Percentiles rank a stretch among this genome's conserved stretches.
These are phyloP conservation scores for Horisme vitalbata DNA, from an alignment of 2,888 invertebrate species.

Conservation along the genomic window DNA sequence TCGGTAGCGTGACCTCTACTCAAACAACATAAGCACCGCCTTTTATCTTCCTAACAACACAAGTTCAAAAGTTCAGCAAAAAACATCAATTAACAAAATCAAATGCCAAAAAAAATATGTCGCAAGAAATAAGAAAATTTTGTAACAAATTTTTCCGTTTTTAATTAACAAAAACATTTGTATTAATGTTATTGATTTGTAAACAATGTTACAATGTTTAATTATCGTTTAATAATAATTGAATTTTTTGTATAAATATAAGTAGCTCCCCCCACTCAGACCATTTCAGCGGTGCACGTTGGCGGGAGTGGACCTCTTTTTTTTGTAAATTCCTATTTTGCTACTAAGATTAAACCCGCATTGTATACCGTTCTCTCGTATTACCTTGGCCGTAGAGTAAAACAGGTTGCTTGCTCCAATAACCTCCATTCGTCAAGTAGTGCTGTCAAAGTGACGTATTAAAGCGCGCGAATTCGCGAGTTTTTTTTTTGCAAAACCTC, in stretches of 20 bases:
- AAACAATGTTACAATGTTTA: constrained; percentile 14
- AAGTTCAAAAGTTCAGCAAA: constrained; percentile 25
- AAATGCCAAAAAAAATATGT: constrained; percentile 22
- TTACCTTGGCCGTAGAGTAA: constrained; percentile 62
- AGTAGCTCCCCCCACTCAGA: constrained; percentile 24
- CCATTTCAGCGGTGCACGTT: constrained; percentile 40
- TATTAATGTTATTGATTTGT: constrained; percentile 26
- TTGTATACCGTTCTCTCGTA: constrained; percentile 43
- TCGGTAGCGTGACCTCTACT: no score
- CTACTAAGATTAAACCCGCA: constrained; percentile 19
- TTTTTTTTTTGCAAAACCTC: constrained; percentile 32
- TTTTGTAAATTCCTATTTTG: constrained; percentile 24
- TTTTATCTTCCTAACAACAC: constrained; percentile 8
- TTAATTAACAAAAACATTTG: constrained; percentile 16
- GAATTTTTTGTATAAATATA: constrained; percentile 48
- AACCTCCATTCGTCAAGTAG: constrained; percentile 49
- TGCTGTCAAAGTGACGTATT: constrained; percentile 73
- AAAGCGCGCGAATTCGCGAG: constrained; percentile 62
- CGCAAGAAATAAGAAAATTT: constrained; percentile 27
- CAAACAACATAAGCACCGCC: not conserved
- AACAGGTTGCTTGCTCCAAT: constrained; percentile 54
- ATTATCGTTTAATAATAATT: not conserved
- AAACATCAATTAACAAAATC: constrained; percentile 1
- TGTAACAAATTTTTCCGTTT: constrained; percentile 15
- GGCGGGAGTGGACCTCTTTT: constrained; percentile 36